A percentile compares a stretch with the other conserved stretches of the same genome.
These are phyloP conservation scores for Rhopalosiphum nymphaeae DNA, from an alignment of 2,888 invertebrate genomes.

Conservation along the genomic window DNA sequence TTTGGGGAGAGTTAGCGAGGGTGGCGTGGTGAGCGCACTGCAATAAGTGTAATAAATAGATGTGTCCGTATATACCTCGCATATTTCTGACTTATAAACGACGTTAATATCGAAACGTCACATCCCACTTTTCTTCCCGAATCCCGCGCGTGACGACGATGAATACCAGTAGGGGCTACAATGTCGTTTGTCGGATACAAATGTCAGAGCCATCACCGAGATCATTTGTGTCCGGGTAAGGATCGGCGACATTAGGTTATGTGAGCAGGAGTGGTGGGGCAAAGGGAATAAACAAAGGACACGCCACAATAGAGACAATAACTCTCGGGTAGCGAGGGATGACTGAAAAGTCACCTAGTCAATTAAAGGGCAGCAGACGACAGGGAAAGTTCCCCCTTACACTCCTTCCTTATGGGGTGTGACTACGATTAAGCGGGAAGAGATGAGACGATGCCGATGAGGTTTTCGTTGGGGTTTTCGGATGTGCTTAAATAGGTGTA, in stretches of 20 bases:
- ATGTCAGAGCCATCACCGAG: neutral
- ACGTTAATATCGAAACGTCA: slow-evolving; percentile 27
- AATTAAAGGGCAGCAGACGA: neutral
- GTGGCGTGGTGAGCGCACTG: neutral
- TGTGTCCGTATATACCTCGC: neutral
- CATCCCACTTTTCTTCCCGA: neutral
- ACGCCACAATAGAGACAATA: neutral
- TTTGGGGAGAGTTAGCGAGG: neutral
- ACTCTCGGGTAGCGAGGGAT: neutral
- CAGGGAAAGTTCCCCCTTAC: neutral
- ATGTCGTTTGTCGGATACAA: slow-evolving; percentile 21
- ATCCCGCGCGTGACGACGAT: neutral
- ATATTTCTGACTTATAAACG: slow-evolving; percentile 34
- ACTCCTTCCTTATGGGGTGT: neutral
- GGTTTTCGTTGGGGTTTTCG: slow-evolving; percentile 19
- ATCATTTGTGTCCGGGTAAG: neutral
- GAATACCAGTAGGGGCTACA: neutral
- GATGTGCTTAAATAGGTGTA: slow-evolving; percentile 26
- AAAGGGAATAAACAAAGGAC: neutral
- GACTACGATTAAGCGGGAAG: neutral
- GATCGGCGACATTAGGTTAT: neutral
- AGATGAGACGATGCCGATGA: neutral
- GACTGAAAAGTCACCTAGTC: slow-evolving; percentile 8
- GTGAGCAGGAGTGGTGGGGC: neutral
- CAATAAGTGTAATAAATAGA: slow-evolving; percentile 1